Base-by-base conservation (phyloP, 2,888 invertebrate genomes). In the Ashinkailepas kermadecensis region DNA sequence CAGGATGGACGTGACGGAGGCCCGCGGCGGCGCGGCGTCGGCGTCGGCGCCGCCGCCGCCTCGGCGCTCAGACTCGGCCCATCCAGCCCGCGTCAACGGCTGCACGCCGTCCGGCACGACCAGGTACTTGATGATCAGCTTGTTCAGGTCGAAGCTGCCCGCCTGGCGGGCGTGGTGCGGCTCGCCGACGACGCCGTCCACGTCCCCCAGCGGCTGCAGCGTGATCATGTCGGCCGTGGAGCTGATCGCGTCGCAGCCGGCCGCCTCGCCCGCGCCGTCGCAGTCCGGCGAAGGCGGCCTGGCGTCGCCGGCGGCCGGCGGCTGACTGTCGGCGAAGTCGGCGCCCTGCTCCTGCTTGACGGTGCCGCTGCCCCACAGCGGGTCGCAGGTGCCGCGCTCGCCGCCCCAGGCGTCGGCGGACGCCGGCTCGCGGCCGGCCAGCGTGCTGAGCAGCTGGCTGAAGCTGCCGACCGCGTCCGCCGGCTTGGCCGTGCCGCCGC, bases 1-100 rank as follows among this genome's bases (percentile, higher is more conserved):
- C 70, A 84, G 81, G 78, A 84, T 84, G 23, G 83, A 81, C 12
- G 82, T 81, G 78, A 82, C 21, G 74, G 13, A 39, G 70, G 8
- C 74, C 56, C 21, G 13, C 74, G 54, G 21, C 21, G 18, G 8
- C 11, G 39, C 18, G 4, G 39, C 8, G 10, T 0, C 12, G 3
- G 21, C 18, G 15, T 15, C 9, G 56, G 56, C 10, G 39, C 8
- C 21, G 56, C 23, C 10, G 21, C 21, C 9, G 56, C 21, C 21
- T 8, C n/a, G 0, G 15, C 1, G 7, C n/a, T 8, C 70, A 39
- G 39, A 11, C 23, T 67, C 74, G 23, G 54, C 74, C 21, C 54
- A 21, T 56, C 54, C 18, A 54, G 56, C 21, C n/a, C 74, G 54
- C 2, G 54, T 21, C 56, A 23, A 54, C 56, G 54, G 54, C 39